A percentile compares a stretch with the other conserved stretches of the same genome.
Conservation (phyloP, 2,797 vertebrate species). For the Enteromius trimaculatus region DNA sequence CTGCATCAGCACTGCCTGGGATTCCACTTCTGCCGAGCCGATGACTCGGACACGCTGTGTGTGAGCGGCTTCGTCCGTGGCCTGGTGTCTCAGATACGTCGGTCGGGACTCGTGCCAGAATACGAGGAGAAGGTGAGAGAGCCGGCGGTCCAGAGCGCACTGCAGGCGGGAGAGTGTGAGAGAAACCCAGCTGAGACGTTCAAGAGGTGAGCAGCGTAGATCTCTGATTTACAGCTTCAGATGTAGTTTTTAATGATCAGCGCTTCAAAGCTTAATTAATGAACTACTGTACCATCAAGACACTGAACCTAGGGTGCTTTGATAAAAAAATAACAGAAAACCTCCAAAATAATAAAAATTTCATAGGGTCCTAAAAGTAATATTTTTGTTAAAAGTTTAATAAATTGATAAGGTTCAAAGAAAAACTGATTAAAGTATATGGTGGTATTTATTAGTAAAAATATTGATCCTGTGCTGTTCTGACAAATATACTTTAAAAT, state of each 20-base stretch:
- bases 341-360: not conserved
- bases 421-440: not conserved
- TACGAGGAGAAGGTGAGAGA: conserved; percentile 93
- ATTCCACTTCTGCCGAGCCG: conserved; percentile 95
- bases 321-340: not conserved
- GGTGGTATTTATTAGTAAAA: not conserved
- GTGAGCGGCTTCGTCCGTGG: conserved; percentile 87
- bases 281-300: not conserved
- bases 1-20: conserved; percentile 89
- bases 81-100: conserved; percentile 88
- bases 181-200: conserved; percentile 94
- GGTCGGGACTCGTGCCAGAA: conserved; percentile 84
- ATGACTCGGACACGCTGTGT: conserved; percentile 92
- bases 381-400: not conserved
- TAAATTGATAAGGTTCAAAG: not conserved
- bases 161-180: conserved; percentile 93
- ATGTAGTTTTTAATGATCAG: not conserved
- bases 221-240: not conserved
- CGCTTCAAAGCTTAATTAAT: not conserved
- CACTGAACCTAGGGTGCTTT: not conserved
- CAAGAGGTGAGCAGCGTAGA: conserved; percentile 85
- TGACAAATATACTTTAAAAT: not conserved
- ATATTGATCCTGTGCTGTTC: not conserved
- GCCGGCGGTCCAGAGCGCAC: conserved; percentile 84
- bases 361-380: not conserved